A percentile compares a stretch with the other conserved stretches of the same genome.
These are phyloP conservation scores for Oscarella lobularis DNA, from an alignment of 37 sponge, comb jelly and placozoan genomes.

Conservation along the genomic window DNA sequence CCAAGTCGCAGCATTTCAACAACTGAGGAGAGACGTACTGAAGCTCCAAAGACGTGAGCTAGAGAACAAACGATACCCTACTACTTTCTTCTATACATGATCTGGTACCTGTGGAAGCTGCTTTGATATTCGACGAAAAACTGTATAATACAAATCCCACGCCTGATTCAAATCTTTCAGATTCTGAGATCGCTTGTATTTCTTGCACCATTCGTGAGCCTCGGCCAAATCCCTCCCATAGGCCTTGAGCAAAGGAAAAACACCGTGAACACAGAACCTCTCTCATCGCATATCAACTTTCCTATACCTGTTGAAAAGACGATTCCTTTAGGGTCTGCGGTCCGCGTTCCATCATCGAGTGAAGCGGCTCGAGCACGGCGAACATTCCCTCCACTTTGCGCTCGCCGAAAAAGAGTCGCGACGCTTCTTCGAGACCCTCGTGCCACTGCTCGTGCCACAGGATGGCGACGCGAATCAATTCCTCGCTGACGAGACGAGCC, in stretches of 20 bases:
- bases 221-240: constrained; percentile 94
- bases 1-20: constrained; percentile 63
- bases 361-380: constrained; percentile 75
- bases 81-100: constrained; percentile 2
- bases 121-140: constrained; percentile 89
- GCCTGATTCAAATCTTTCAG: constrained; percentile 86
- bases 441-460: constrained; percentile 99
- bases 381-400: constrained; percentile 86
- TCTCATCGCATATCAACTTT: no score
- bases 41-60: constrained; percentile 81
- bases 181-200: constrained; percentile 50
- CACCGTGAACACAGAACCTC: background rate
- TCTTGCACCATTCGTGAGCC: constrained; percentile 92
- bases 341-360: constrained; percentile 67
- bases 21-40: constrained; percentile 93
- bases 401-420: constrained; percentile 80
- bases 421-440: constrained; percentile 93
- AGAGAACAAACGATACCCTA: background rate
- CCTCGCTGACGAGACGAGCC: constrained; percentile 85
- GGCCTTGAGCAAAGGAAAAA: constrained; percentile 22
- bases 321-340: constrained; percentile 76
- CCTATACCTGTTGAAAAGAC: constrained; percentile 84
- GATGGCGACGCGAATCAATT: constrained; percentile 93
- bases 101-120: constrained; percentile 94
- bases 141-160: constrained; percentile 94